Evolutionary conservation across 2,113 vertebrate genomes (phyloP).

Genomic region (Prolemur simus): DNA sequence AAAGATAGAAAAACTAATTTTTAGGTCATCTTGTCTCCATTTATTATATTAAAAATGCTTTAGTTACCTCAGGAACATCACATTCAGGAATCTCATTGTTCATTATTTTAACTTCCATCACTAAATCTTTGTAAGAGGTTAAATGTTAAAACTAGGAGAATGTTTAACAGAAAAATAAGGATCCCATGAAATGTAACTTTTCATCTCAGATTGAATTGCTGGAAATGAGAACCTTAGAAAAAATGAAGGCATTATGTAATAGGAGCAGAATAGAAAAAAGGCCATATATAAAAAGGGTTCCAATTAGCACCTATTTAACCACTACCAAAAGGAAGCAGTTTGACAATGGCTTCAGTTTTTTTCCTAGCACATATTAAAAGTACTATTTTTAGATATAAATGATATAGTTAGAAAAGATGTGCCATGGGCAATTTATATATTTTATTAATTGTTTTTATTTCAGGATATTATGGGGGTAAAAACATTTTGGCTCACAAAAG

Average conservation of each 20-base stretch:
- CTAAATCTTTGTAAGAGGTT: neutral
- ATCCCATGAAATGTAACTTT: neutral
- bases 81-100: neutral
- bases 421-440: neutral
- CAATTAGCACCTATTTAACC: neutral
- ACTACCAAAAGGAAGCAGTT: neutral
- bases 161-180: neutral
- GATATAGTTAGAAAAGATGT: neutral
- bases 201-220: neutral
- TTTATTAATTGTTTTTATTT: neutral
- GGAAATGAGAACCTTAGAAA: neutral
- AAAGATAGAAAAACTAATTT: neutral
- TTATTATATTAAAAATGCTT: neutral
- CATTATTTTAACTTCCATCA: neutral
- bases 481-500: neutral
- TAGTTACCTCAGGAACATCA: neutral
- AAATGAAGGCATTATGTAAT: neutral
- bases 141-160: neutral
- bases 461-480: too few relatives aligned
- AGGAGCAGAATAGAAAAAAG: neutral
- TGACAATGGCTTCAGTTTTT: neutral
- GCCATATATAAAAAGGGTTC: neutral
- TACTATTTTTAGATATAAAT: neutral
- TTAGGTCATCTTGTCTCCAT: neutral
- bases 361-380: neutral